Base-by-base conservation (phyloP, 2,113 vertebrate species). In the Podarcis cretensis region DNA sequence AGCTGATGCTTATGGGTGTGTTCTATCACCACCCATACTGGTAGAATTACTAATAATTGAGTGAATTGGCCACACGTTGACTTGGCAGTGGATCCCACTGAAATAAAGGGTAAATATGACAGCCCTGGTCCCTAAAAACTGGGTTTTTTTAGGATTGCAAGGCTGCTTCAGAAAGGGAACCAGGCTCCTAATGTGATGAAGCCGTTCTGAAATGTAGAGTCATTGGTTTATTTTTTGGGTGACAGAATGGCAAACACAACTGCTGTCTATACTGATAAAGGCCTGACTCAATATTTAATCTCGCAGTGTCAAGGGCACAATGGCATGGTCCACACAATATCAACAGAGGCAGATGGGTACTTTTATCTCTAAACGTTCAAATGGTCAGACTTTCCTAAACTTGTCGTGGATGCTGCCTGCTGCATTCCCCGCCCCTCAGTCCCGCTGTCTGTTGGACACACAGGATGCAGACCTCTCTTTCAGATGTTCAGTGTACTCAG, bases 321-420 rank as follows among this genome's bases (percentile, higher is more conserved):
- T 48, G 40, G 37, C 59, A 88, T 77, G n/a, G 27, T 18, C 0
- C 0, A 12, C 57, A 68, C 4, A 68, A 88, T 79, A 35, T 1
- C 0, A 0, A 74, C 54, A 89, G 74, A 84, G 59, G n/a, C 37
- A 76, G 75, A 14, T 82, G 78, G 6, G 0, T n/a, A 27, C 0
- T 79, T 79, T 81, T 91, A 80, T 86, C 6, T 54, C 43, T 66
- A 23, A 84, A 18, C 16, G 37, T n/a, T 81, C 76, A 69, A 43
- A 71, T 88, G 48, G 83, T 40, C 48, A 69, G 37, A 81, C 10
- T 54, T 43, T 43, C 0, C 0, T 25, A 80, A 35, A 12, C 48
- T 54, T 54, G 48, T 54, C 48, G 10, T 54, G 48, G 48, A 54
- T 54, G 48, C 48, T 54, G 48, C 9, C 48, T 54, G 48, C 48